Base-by-base conservation (phyloP, 2,797 vertebrate species). In the Emys orbicularis region DNA sequence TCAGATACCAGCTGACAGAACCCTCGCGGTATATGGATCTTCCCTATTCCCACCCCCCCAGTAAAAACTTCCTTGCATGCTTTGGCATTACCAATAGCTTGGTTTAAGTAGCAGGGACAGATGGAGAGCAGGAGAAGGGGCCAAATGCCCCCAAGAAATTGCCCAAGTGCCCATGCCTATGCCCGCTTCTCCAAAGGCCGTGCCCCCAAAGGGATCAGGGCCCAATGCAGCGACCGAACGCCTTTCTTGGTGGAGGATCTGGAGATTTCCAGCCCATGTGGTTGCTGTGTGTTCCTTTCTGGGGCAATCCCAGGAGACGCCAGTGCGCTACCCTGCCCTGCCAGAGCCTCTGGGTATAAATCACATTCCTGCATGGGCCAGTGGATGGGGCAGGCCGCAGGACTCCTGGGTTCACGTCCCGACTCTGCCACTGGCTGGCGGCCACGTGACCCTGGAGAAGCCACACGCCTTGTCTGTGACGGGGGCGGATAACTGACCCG, bases 1-100 rank as follows among this genome's bases (percentile, higher is more conserved):
- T 77, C 0, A 0, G n/a, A 59, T 61, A n/a, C 77, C 84, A 79
- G 23, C 44, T 34, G 21, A 1, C n/a, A 27, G 44, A 11, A 29
- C 12, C 34, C 1, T 3, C 5, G 31, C 18, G 3, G 15, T 19
- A 41, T 0, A 0, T 4, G 29, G 25, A 6, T 93, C 13, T 23
- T 15, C 61, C 19, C 21, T 68, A 44, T 11, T 7, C 0, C 0
- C 21, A 4, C 29, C 12, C 53, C 53, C 74, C 16, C 15, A 53
- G 52, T 59, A 6, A 31, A 59, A 31, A 13, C 29, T 6, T 29
- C 57, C 31, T 15, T 15, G 59, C 59, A 34, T 7, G 31, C 31
- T 15, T 61, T 15, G 29, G 31, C 13, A 16, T 31, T 29, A 13
- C 57, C 6, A 1, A 23, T 31, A 12, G 31, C 6, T 61, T 61